These are phyloP conservation scores for Seira sanloemensis DNA, from an alignment of 2,888 invertebrate genomes.

Conservation along the genomic window DNA sequence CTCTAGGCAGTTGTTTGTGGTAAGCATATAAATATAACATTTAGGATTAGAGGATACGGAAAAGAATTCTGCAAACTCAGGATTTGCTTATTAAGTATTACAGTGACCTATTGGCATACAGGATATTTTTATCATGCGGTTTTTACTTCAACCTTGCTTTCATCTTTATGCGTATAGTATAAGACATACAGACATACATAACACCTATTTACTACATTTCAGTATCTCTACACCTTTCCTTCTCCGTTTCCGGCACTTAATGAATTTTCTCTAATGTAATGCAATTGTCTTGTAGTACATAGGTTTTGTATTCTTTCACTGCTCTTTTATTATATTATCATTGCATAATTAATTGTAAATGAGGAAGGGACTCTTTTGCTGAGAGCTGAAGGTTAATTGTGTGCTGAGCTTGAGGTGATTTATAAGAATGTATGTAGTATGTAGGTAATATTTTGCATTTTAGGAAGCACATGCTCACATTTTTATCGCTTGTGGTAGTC, in stretches of 20 bases:
- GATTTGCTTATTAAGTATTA: neutral
- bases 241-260: conserved; percentile 16
- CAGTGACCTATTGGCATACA: conserved; percentile 11
- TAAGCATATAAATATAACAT: no score
- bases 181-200: no score
- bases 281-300: no score
- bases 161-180: neutral
- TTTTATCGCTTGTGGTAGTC: neutral
- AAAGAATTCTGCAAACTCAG: neutral
- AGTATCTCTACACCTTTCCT: conserved; percentile 2
- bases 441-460: no score
- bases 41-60: neutral
- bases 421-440: no score
- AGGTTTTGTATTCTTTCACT: conserved; percentile 10
- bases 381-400: no score
- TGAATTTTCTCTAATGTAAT: conserved; percentile 2
- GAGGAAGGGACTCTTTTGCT: neutral
- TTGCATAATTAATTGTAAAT: neutral
- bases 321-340: neutral
- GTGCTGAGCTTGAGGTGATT: no score
- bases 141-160: conserved; percentile 16
- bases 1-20: no score
- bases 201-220: neutral
- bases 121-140: neutral
- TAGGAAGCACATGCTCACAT: neutral